Evolutionary conservation across 2,113 vertebrate genomes (phyloP).

Genomic region (Probosciger aterrimus): DNA sequence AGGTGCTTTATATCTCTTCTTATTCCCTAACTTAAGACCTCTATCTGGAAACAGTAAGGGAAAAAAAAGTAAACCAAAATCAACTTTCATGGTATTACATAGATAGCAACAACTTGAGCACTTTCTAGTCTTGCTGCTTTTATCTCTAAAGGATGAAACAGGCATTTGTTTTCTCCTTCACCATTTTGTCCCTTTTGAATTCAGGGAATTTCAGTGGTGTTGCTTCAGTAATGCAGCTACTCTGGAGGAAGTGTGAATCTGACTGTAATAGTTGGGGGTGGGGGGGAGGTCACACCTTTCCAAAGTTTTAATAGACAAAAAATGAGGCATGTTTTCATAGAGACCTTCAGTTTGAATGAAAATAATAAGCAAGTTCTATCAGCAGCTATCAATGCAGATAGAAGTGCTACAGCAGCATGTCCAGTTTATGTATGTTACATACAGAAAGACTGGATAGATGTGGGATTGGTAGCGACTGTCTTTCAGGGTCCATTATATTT

Average conservation of each 20-base stretch:
- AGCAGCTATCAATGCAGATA: background rate
- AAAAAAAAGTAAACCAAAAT: constrained; percentile 35
- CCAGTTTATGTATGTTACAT: background rate
- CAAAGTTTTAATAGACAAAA: background rate
- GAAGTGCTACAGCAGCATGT: background rate
- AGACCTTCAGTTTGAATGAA: background rate
- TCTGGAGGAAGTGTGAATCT: background rate
- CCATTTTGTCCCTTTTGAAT: background rate
- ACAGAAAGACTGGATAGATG: background rate
- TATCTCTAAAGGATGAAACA: background rate
- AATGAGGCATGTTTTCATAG: background rate
- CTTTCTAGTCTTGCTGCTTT: background rate
- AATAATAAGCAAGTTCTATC: background rate
- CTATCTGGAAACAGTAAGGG: constrained; percentile 33
- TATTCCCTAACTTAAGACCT: constrained; percentile 50
- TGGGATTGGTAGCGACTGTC: background rate
- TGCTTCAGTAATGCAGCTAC: background rate
- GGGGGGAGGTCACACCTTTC: background rate
- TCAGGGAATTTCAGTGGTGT: background rate
- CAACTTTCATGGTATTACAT: background rate
- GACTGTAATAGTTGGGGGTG: background rate
- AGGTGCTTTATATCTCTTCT: constrained; percentile 52
- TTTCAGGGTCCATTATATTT: background rate
- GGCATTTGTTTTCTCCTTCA: constrained; percentile 40
- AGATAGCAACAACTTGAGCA: background rate